Conservation (phyloP, 2,888 invertebrate genomes). For the Maniola hyperantus region DNA sequence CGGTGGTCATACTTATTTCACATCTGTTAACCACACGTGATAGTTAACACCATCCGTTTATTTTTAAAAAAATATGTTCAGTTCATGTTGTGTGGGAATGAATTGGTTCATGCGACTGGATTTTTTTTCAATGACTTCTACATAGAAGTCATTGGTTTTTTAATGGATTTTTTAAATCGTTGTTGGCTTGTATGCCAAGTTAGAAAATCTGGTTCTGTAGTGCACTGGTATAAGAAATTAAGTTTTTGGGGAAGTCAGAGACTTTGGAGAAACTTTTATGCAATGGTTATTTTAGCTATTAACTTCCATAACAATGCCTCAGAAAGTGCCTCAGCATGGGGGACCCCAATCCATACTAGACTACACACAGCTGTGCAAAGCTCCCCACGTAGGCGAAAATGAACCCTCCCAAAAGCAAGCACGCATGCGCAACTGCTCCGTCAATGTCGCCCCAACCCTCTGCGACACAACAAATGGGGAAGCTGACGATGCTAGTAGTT, state of each 20-base stretch:
- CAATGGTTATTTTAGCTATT: slow-evolving; percentile 3
- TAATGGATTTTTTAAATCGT: too few relatives aligned
- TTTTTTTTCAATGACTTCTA: background rate
- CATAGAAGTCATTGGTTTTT: background rate
- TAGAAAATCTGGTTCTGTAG: background rate
- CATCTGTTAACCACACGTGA: slow-evolving; percentile 45
- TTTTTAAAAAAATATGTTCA: slow-evolving; percentile 38
- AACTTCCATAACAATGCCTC: slow-evolving; percentile 29
- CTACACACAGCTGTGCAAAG: slow-evolving; percentile 67
- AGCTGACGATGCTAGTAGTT: slow-evolving; percentile 65
- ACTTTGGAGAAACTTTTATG: background rate
- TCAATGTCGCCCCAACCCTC: slow-evolving; percentile 60
- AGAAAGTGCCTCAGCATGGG: slow-evolving; percentile 45
- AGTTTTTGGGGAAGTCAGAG: background rate
- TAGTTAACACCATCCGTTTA: slow-evolving; percentile 36
- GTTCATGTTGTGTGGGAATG: slow-evolving; percentile 37
- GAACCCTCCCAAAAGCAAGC: slow-evolving; percentile 75
- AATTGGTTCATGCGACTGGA: background rate
- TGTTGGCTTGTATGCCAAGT: too few relatives aligned
- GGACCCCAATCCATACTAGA: slow-evolving; percentile 56
- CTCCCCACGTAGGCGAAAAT: slow-evolving; percentile 67
- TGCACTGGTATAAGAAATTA: background rate
- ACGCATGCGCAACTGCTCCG: slow-evolving; percentile 75
- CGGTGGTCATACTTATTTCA: slow-evolving; percentile 52
- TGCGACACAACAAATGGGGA: slow-evolving; percentile 58